Evolutionary conservation across 1,140 invertebrate species (phyloP), one percentile per base, ranked within the genome.

Genomic region (Acyrthosiphon pisum): DNA sequence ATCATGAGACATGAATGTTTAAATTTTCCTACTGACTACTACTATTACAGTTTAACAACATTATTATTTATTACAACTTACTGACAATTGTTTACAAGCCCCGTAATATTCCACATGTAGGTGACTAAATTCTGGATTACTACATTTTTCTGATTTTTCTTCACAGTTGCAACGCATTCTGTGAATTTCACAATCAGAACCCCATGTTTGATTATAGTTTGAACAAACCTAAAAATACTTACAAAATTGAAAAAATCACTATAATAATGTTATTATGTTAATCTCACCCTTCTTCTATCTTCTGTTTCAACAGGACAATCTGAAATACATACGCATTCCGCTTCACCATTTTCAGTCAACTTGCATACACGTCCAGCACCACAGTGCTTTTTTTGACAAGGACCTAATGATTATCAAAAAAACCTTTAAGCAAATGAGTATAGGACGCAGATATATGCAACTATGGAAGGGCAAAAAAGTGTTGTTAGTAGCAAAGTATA

Each of bases 81-180:
- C 97, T 3, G 96, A 97, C 95, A 98, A 97, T 94, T 98, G 96
- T 93, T 97, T 96, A 95, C 98, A 98, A 91, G 96, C 96, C 87
- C 98, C 98, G 94, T 98, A 99, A 95, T 99, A 99, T 94, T 99
- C 98, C 94, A 99, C 97, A 94, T 99, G 98, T 87, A 98, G 96
- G 95, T 99, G 98, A 94, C 97, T 96, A 95, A 98, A 98, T 94
- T 97, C 96, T 11, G 96, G 95, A 26, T 97, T 96, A 93, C 95
- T 96, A 95, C 98, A 99, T 94, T 97, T 96, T n/a, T 96, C 95
- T 88, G 96, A 96, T 35, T 96, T 96, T 94, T 97, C 97, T 94
- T 98, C 97, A 95, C 98, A 99, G 94, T 97, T 96, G 95, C 98
- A 99, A 94, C 98, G 96, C 95, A 98, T 97, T 94, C 98, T 97